phyloP scores from a whole-genome alignment of 2,797 vertebrate species.

The Oceanodroma leucorhoa region DNA sequence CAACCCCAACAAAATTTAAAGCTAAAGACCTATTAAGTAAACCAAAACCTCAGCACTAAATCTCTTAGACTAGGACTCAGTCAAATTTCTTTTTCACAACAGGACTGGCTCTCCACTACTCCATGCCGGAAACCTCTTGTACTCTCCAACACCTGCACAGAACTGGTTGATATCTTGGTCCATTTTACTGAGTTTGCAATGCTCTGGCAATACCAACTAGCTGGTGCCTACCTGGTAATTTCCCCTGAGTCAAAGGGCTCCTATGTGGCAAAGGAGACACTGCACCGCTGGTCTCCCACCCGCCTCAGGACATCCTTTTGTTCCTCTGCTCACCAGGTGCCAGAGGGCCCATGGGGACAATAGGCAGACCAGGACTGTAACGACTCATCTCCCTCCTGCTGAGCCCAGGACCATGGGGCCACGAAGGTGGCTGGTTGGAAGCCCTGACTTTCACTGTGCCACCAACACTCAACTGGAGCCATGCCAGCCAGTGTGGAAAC shows the following conservation, averaged over 20 bases:
- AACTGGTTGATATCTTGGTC: background rate
- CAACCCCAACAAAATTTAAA: background rate
- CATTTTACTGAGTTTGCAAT: background rate
- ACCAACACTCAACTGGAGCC: accelerated
- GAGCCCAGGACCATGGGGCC: background rate
- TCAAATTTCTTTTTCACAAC: background rate
- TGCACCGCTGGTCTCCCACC: background rate
- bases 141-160: background rate
- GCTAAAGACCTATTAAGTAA: background rate
- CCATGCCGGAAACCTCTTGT: background rate
- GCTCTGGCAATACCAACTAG: background rate
- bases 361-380: background rate
- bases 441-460: background rate
- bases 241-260: background rate
- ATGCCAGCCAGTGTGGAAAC: accelerated
- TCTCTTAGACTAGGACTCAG: background rate
- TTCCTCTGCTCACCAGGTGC: background rate
- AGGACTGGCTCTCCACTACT: background rate
- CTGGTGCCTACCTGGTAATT: background rate
- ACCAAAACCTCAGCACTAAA: background rate
- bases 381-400: background rate
- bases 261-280: background rate
- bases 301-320: background rate
- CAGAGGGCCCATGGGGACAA: background rate
- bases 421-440: background rate